Conservation (phyloP, 2,797 vertebrate species). For the Agapornis canus region DNA sequence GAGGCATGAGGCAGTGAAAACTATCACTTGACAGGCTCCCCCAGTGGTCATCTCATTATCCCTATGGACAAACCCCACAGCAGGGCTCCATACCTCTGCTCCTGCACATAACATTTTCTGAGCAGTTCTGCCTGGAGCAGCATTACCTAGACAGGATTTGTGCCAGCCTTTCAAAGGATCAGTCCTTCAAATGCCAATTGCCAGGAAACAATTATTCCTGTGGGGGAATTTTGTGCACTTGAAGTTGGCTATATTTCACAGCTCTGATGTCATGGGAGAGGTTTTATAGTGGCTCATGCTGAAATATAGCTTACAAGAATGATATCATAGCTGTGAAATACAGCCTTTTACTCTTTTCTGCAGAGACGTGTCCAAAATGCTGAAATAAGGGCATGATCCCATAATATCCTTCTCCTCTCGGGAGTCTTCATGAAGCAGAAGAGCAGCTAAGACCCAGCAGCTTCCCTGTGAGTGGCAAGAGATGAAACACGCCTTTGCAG, state of each 20-base stretch:
- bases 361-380: slow-evolving; percentile 32
- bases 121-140: slow-evolving; percentile 4
- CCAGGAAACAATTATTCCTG: slow-evolving; percentile 73
- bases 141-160: slow-evolving; percentile 12
- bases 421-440: background rate
- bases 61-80: slow-evolving; percentile 21
- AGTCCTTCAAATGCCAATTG: slow-evolving; percentile 66
- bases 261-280: slow-evolving; percentile 62
- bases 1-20: slow-evolving; percentile 22
- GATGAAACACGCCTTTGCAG: background rate
- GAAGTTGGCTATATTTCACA: slow-evolving; percentile 64
- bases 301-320: slow-evolving; percentile 58
- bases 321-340: slow-evolving; percentile 66
- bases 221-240: slow-evolving; percentile 64
- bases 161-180: slow-evolving; percentile 66
- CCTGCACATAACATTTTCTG: background rate
- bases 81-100: background rate
- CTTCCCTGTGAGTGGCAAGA: background rate
- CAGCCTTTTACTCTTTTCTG: slow-evolving; percentile 35
- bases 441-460: background rate
- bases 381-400: slow-evolving; percentile 11
- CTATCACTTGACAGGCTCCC: slow-evolving; percentile 20
- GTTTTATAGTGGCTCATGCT: slow-evolving; percentile 42
- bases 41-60: background rate
- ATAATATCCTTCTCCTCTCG: background rate